Evolutionary conservation across 92 coral and sea anemone genomes (phyloP).

Genomic region (Chrysogorgia sp.): DNA sequence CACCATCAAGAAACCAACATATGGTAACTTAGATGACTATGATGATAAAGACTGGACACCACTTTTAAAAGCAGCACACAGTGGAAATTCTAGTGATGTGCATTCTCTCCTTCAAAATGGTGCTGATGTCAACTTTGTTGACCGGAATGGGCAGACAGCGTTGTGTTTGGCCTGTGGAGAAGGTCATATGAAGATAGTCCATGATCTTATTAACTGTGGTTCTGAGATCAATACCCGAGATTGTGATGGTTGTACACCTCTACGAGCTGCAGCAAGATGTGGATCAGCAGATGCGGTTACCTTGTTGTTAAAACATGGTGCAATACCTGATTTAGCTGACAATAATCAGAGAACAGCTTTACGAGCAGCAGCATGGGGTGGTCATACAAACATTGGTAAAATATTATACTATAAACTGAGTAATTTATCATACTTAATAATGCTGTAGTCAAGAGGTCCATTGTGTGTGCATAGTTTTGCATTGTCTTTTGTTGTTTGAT

Average conservation of each 20-base stretch:
- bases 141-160: slow-evolving; percentile 89
- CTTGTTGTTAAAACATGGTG: slow-evolving; percentile 82
- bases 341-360: slow-evolving; percentile 91
- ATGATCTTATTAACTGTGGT: slow-evolving; percentile 96
- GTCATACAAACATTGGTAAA: slow-evolving; percentile 74
- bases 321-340: slow-evolving; percentile 88
- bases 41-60: slow-evolving; percentile 91
- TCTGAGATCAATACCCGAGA: slow-evolving; percentile 82
- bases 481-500: neutral
- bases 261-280: slow-evolving; percentile 90
- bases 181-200: slow-evolving; percentile 90
- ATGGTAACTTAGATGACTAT: slow-evolving; percentile 77
- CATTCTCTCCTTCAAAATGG: slow-evolving; percentile 87
- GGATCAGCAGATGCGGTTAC: slow-evolving; percentile 95
- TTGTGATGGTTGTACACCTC: slow-evolving; percentile 90
- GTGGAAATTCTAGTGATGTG: slow-evolving; percentile 83
- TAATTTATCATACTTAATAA: no score
- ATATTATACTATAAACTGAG: neutral
- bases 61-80: slow-evolving; percentile 86
- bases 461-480: no score
- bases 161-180: slow-evolving; percentile 88
- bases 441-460: no score
- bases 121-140: slow-evolving; percentile 90
- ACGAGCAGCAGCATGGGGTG: slow-evolving; percentile 99
- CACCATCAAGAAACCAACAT: slow-evolving; percentile 60